Percentiles rank a stretch among this genome's conserved stretches.
Evolutionary conservation across 1,140 invertebrate genomes (phyloP).

Genomic region (Frieseomelitta varia): DNA sequence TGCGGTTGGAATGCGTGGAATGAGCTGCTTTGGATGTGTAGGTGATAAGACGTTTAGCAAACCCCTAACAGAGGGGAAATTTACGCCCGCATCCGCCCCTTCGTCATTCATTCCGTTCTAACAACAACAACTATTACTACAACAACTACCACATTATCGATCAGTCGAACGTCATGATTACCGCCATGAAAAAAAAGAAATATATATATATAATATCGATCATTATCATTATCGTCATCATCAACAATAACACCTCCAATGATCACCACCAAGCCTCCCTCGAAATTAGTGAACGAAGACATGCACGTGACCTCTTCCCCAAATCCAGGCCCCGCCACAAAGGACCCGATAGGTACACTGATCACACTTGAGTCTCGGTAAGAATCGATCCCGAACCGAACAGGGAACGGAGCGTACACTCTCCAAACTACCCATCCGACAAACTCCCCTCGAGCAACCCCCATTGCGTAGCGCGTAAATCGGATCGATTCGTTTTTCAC

Average conservation of each 20-base stretch:
- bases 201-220: not conserved
- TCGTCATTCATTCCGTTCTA: conserved; percentile 58
- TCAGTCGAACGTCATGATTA: conserved; percentile 42
- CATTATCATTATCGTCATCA: conserved; percentile 61
- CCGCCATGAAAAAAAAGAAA: conserved; percentile 55
- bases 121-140: conserved; percentile 56
- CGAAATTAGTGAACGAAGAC: conserved; percentile 48
- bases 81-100: conserved; percentile 68
- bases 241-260: conserved; percentile 52
- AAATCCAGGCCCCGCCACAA: conserved; percentile 62
- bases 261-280: conserved; percentile 48
- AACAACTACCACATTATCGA: conserved; percentile 54
- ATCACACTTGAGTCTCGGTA: conserved; percentile 53
- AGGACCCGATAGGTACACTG: conserved; percentile 77
- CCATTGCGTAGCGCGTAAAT: not conserved
- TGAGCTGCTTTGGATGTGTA: conserved; percentile 82
- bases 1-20: conserved; percentile 77
- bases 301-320: conserved; percentile 56
- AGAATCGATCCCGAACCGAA: not conserved
- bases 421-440: not conserved
- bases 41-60: conserved; percentile 76
- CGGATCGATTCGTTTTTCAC: conserved; percentile 15
- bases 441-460: not conserved
- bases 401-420: not conserved
- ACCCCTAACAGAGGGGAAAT: conserved; percentile 53